Evolutionary conservation across 2,888 invertebrate species (phyloP).

Genomic region (Tipula confusa): DNA sequence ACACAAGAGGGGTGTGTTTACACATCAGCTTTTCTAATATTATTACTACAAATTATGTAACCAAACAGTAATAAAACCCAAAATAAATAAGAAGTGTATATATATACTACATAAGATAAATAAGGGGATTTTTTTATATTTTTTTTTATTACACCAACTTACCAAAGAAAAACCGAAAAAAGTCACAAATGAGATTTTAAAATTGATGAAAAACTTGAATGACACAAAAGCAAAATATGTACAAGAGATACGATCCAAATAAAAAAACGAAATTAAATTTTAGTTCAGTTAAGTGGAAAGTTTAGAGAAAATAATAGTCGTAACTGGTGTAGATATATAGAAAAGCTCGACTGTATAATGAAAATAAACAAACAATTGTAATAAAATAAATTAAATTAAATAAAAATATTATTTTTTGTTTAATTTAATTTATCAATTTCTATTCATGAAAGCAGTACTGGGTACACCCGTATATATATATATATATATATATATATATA

Average conservation of each 20-base stretch:
- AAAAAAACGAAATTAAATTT: background rate
- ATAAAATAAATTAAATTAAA: conserved; percentile 25
- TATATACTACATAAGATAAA: background rate
- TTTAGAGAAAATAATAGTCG: background rate
- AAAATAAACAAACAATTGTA: background rate
- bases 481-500: too few species aligned
- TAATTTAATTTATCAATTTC: conserved; percentile 13
- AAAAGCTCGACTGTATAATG: background rate
- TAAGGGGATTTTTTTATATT: conserved; percentile 13
- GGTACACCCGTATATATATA: background rate
- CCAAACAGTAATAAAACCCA: conserved; percentile 5
- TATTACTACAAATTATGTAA: conserved; percentile 3
- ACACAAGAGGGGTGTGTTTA: background rate
- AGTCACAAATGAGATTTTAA: background rate
- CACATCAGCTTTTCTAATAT: conserved; percentile 25
- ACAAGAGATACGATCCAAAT: background rate
- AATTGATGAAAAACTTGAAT: conserved; percentile 12
- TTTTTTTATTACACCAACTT: background rate
- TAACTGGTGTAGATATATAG: background rate
- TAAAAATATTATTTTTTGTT: background rate
- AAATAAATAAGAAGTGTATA: background rate
- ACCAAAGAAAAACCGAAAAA: background rate
- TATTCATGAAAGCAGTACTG: background rate
- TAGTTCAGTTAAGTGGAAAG: conserved; percentile 4
- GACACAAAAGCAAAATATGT: background rate